phyloP scores from a whole-genome alignment of 2,113 vertebrate species.

The Hassar affinis region DNA sequence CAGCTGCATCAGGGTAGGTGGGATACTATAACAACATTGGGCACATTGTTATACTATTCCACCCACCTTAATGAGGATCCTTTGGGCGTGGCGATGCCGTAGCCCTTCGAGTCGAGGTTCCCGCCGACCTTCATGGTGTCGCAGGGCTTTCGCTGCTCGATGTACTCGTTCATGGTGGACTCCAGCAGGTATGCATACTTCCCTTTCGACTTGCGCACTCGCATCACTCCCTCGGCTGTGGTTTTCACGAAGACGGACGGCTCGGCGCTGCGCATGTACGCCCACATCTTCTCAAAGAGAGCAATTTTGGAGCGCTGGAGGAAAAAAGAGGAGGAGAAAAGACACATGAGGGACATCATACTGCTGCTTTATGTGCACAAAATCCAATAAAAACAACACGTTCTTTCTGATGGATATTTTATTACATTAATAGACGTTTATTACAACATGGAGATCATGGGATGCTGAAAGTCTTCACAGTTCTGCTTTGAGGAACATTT shows the following conservation, averaged over 20 bases:
- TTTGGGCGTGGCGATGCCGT: slow-evolving; percentile 99
- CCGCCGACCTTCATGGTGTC: slow-evolving; percentile 99
- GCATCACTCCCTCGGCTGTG: slow-evolving; percentile 93
- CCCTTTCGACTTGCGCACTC: slow-evolving; percentile 97
- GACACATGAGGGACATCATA: neutral
- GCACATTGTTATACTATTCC: slow-evolving; percentile 99
- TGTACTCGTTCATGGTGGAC: slow-evolving; percentile 99
- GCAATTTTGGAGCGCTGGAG: slow-evolving; percentile 97
- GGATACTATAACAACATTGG: slow-evolving; percentile 99
- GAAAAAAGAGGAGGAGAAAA: slow-evolving; percentile 45
- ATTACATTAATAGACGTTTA: neutral
- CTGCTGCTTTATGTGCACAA: neutral
- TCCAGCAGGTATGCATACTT: slow-evolving; percentile 99
- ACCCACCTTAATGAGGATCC: slow-evolving; percentile 99
- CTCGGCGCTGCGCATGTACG: slow-evolving; percentile 97
- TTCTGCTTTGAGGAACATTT: too few species aligned
- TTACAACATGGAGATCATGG: too few species aligned
- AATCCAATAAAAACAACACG: neutral
- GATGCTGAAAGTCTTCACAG: too few species aligned
- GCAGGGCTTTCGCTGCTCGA: slow-evolving; percentile 97
- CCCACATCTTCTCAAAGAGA: slow-evolving; percentile 99
- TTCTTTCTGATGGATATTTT: too few species aligned
- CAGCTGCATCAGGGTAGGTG: slow-evolving; percentile 99
- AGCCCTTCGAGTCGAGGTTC: slow-evolving; percentile 99
- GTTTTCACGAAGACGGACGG: slow-evolving; percentile 99